Conservation (phyloP, 2,797 vertebrate species). For the Dipus sagitta region DNA sequence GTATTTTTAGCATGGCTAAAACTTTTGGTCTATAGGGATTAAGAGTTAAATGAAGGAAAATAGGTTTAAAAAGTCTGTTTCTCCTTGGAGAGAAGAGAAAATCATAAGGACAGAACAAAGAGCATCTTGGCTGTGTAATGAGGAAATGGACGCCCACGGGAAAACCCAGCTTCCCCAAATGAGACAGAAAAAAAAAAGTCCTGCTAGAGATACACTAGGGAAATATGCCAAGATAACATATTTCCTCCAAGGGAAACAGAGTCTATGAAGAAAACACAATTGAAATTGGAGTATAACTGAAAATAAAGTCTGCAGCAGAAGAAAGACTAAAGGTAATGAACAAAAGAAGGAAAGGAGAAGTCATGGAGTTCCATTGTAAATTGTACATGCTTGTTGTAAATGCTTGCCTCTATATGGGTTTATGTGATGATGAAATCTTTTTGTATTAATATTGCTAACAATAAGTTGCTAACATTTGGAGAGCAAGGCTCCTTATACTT, state of each 20-base stretch:
- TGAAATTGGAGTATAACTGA: slow-evolving; percentile 68
- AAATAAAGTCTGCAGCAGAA: slow-evolving; percentile 62
- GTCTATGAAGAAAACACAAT: slow-evolving; percentile 62
- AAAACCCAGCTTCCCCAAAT: slow-evolving; percentile 47
- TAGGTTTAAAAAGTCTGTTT: slow-evolving; percentile 45
- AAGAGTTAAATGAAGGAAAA: slow-evolving; percentile 66
- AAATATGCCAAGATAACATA: slow-evolving; percentile 69
- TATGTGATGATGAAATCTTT: background rate
- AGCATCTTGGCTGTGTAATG: slow-evolving; percentile 55
- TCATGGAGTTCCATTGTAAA: background rate
- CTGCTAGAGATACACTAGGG: slow-evolving; percentile 67
- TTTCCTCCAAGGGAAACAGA: slow-evolving; percentile 71
- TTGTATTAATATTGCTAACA: background rate
- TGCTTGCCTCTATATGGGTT: background rate
- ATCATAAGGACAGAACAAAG: slow-evolving; percentile 41
- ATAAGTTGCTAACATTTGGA: background rate
- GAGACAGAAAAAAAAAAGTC: background rate
- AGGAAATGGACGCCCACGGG: slow-evolving; percentile 20
- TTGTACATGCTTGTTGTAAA: too few species aligned
- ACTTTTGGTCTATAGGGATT: background rate
- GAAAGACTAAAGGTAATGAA: slow-evolving; percentile 50
- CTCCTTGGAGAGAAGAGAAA: slow-evolving; percentile 2
- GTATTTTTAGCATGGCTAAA: background rate
- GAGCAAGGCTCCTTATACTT: background rate
- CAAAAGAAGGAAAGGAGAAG: background rate